Base-by-base conservation (phyloP, 2,113 vertebrate genomes). In the Hystrix cristata region DNA sequence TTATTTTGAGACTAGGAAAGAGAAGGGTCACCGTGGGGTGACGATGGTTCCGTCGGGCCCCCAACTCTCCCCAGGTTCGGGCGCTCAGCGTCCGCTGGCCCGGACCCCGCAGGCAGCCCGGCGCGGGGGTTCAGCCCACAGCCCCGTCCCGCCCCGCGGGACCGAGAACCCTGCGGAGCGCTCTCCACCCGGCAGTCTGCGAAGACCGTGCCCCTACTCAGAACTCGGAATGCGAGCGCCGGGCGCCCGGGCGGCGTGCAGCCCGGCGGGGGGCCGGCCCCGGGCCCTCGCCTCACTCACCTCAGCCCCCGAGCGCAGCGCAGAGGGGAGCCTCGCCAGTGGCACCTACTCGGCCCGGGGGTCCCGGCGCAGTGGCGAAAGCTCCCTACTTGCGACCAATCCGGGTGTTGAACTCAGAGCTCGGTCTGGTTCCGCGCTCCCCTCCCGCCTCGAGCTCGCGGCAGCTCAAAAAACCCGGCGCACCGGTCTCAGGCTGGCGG, bases 351-450 rank as follows among this genome's bases (percentile, higher is more conserved):
- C 82, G 0, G 62, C 53, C 95, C 38, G n/a, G 27, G 91, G 79
- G 91, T 79, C 96, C 86, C 82, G 5, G 69, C 1, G 83, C 15
- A 25, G 89, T 9, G 90, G 95, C 88, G 71, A 91, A 86, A 76
- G 94, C 97, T 87, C 19, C 89, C 91, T 76, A 98, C 97, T 98
- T 87, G 98, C 93, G 86, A 90, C 98, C 98, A 97, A 96, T 98
- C 96, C 95, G 19, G 69, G 78, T 5, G 92, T 55, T 64, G 94
- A 95, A 97, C 86, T 95, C 55, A 3, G 81, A 6, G 90, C 91
- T 92, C 65, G 0, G 95, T 67, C 76, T 31, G 65, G 21, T 1
- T 83, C 86, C n/a, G 88, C 60, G 59, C 72, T 93, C 90, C 78
- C 29, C 85, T 79, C 83, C 85, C 91, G 93, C 91, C 80, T 14